Percentiles rank a stretch among this genome's conserved stretches.
Conservation (phyloP, 1,140 invertebrate species). For the Lepidurus apus region DNA sequence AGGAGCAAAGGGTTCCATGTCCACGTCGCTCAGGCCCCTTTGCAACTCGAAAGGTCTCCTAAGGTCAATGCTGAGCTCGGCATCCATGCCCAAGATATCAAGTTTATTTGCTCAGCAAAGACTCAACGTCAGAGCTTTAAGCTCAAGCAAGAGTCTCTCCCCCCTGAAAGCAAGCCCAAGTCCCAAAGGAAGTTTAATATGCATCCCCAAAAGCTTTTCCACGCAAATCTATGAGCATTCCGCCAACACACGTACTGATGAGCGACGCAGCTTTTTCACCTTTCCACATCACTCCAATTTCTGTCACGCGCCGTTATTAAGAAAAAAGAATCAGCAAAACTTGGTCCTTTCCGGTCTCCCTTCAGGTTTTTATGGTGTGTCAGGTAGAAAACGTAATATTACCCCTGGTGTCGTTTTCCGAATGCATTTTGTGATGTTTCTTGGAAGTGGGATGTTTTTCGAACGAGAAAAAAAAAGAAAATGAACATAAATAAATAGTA, state of each 20-base stretch:
- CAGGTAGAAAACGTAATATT: too few relatives aligned
- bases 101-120: conserved; percentile 12
- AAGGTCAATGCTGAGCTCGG: conserved; percentile 8
- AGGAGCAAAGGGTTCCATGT: background rate
- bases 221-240: background rate
- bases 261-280: background rate
- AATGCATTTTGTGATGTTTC: too few relatives aligned
- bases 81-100: conserved; percentile 8
- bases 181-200: too few relatives aligned
- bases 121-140: background rate
- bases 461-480: too few relatives aligned
- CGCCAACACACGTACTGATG: conserved; percentile 8
- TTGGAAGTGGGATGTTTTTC: too few relatives aligned
- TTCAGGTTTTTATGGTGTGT: too few relatives aligned
- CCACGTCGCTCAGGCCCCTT: background rate
- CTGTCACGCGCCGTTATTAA: background rate
- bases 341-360: too few relatives aligned
- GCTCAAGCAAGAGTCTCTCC: background rate
- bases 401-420: too few relatives aligned
- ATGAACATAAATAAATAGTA: too few relatives aligned
- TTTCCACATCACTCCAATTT: background rate
- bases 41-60: conserved; percentile 14
- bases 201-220: background rate
- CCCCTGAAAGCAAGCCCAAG: too few relatives aligned
- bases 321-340: too few relatives aligned